Base-by-base conservation (phyloP, 2,888 invertebrate species). In the Dinocampus coccinellae region DNA sequence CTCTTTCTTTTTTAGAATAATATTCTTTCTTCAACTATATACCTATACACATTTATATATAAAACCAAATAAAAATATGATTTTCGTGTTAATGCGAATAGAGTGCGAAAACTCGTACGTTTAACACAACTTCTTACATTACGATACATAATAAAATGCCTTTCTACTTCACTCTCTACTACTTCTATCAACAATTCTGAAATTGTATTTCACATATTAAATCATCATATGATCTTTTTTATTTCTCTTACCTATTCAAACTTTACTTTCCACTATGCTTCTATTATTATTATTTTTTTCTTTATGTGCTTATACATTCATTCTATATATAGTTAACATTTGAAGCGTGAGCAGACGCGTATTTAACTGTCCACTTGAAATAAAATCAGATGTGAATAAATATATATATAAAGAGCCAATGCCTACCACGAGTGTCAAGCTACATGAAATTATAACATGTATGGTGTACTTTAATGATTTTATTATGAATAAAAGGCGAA, bases 401-500 rank as follows among this genome's bases (percentile, higher is more conserved):
- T 47, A 16, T 7, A 16, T 16, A 16, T 47, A 47, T 47, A 16
- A n/a, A n/a, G n/a, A n/a, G n/a, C n/a, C 26, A 57, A 26, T 47
- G 47, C 47, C 47, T 47, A 47, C n/a, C 13, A 39, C 39, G 20
- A 47, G 29, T 57, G 29, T 57, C 24, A 26, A 57, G 24, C 24
- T 57, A 57, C 24, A 26, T 29, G 26, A n/a, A 11, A 57, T 26
- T 29, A n/a, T n/a, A 55, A 22, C 26, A n/a, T 57, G 57, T 9
- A n/a, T 26, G 57, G 11, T 57, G 57, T 57, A 57, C 57, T 57
- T 57, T n/a, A 57, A 26, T 29, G 29, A 57, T n/a, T 57, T 26
- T 39, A 57, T 61, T 47, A 57, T 66, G 22, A 47, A 47, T 57
- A 63, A 39, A 57, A 20, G 61, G 47, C 53, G 34, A 64, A 39